These are phyloP conservation scores for Holacanthella duospinosa DNA, from an alignment of 2,888 invertebrate species.

Conservation along the genomic window DNA sequence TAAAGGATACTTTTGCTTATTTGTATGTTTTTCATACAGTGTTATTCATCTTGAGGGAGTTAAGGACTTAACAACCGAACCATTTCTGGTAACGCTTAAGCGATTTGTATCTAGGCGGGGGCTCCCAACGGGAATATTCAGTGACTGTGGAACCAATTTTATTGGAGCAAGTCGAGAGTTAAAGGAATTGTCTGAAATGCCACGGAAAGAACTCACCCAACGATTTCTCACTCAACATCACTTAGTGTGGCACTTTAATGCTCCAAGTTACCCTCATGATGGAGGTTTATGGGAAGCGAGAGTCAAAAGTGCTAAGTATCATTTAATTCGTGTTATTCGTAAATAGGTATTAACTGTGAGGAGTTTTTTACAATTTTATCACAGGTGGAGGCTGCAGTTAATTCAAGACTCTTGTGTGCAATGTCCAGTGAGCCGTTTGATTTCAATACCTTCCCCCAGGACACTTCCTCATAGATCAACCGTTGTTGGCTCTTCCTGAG, in stretches of 20 bases:
- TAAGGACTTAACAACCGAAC: slow-evolving; percentile 9
- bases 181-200: too few species aligned
- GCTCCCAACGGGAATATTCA: slow-evolving; percentile 11
- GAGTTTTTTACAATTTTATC: neutral
- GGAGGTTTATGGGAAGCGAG: slow-evolving; percentile 13
- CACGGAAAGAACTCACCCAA: too few species aligned
- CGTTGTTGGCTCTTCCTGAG: slow-evolving; percentile 21
- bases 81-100: slow-evolving; percentile 7
- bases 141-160: slow-evolving; percentile 24
- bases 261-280: slow-evolving; percentile 20
- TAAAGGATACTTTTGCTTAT: slow-evolving; percentile 37
- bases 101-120: slow-evolving; percentile 12
- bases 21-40: slow-evolving; percentile 37
- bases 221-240: neutral
- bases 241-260: slow-evolving; percentile 22
- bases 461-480: slow-evolving; percentile 38
- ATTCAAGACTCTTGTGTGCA: slow-evolving; percentile 29
- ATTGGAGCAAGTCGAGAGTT: slow-evolving; percentile 14
- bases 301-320: slow-evolving; percentile 15
- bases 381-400: neutral
- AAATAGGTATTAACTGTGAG: neutral
- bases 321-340: slow-evolving; percentile 16
- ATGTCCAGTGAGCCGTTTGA: slow-evolving; percentile 32
- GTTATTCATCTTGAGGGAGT: slow-evolving; percentile 35
- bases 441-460: slow-evolving; percentile 35